Percentiles rank a stretch among this genome's conserved stretches.
Evolutionary conservation across 2,888 invertebrate species (phyloP).

Genomic region (Nomada fabriciana): DNA sequence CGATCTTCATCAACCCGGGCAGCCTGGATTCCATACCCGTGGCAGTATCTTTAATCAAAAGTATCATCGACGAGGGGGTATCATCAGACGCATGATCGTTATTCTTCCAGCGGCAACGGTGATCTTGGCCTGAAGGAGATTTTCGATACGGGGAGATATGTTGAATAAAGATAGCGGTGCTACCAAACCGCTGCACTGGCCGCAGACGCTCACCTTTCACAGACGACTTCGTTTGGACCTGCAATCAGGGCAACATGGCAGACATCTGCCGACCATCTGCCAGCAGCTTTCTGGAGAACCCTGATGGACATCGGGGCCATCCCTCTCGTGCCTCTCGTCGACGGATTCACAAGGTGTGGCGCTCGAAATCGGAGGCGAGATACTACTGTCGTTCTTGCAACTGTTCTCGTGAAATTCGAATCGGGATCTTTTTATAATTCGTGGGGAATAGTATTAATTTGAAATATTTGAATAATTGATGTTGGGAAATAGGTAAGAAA

Average conservation of each 20-base stretch:
- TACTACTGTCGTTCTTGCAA: too few species aligned
- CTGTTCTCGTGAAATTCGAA: too few species aligned
- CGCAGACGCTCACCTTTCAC: constrained; percentile 70
- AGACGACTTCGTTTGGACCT: constrained; percentile 69
- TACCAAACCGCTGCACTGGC: constrained; percentile 51
- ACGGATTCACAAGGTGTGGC: constrained; percentile 45
- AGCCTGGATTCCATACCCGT: background rate
- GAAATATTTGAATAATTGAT: too few species aligned
- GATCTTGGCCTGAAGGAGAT: background rate
- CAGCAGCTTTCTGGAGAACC: constrained; percentile 69
- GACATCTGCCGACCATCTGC: constrained; percentile 80
- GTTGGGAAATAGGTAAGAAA: too few species aligned
- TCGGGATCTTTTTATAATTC: too few species aligned
- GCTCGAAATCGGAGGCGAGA: constrained; percentile 41
- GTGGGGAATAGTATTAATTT: too few species aligned
- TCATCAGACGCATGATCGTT: constrained; percentile 2
- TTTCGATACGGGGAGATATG: constrained; percentile 31
- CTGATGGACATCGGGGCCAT: constrained; percentile 54
- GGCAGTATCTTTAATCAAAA: constrained; percentile 25
- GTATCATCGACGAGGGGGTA: constrained; percentile 19
- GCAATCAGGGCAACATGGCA: constrained; percentile 76
- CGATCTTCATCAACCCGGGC: background rate
- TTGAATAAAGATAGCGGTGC: constrained; percentile 61
- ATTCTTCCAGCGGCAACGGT: constrained; percentile 7
- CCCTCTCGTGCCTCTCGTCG: constrained; percentile 37